A percentile compares a stretch with the other conserved stretches of the same genome.
These are phyloP conservation scores for Leptinotarsa peninsularis DNA, from an alignment of 2,888 invertebrate genomes.

Conservation along the genomic window DNA sequence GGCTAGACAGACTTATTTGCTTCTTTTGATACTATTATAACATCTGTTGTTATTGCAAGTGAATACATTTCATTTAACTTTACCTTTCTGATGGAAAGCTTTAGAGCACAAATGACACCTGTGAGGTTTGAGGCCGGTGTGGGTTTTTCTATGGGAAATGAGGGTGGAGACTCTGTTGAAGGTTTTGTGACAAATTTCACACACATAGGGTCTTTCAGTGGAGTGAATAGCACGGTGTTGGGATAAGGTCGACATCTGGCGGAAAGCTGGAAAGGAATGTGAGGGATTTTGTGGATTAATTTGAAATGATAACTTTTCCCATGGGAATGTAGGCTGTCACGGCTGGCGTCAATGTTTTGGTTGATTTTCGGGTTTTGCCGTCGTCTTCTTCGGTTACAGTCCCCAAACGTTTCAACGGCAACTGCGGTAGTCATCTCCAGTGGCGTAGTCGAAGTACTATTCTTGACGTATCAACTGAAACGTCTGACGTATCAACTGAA, in stretches of 20 bases:
- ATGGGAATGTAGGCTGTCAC: too few species aligned
- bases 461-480: too few species aligned
- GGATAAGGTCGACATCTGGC: slow-evolving; percentile 80
- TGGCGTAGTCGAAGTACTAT: too few species aligned
- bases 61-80: background rate
- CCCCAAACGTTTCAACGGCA: too few species aligned
- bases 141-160: slow-evolving; percentile 83
- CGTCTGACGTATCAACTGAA: too few species aligned
- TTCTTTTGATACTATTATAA: too few species aligned
- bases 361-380: too few species aligned
- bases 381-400: too few species aligned
- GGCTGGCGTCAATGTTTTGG: too few species aligned
- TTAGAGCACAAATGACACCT: slow-evolving; percentile 80
- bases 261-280: slow-evolving; percentile 67
- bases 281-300: background rate
- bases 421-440: too few species aligned
- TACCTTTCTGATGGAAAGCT: slow-evolving; percentile 86
- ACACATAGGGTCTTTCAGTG: slow-evolving; percentile 78
- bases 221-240: slow-evolving; percentile 85
- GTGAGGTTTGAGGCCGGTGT: slow-evolving; percentile 80
- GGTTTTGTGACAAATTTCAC: slow-evolving; percentile 81
- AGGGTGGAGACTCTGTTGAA: slow-evolving; percentile 85
- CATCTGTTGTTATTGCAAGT: background rate
- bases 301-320: background rate
- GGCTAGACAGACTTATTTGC: too few species aligned